Conservation (phyloP, 2,797 vertebrate genomes). For the Danio kyathit region DNA sequence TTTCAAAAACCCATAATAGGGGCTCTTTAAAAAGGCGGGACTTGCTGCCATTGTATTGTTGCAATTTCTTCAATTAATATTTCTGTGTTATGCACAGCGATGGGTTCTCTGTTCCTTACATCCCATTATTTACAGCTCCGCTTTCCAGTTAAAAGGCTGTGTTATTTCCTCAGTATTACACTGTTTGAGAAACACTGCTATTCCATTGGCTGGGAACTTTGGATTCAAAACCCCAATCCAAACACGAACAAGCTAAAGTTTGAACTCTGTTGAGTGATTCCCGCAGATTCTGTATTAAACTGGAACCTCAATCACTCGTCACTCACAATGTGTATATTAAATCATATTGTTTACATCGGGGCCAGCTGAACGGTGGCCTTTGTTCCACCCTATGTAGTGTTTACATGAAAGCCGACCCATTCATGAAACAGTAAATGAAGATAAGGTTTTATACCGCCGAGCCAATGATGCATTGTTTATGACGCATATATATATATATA, state of each 20-base stretch:
- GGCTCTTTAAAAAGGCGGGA: no score
- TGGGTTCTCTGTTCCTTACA: constrained; percentile 15
- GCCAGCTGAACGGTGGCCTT: constrained; percentile 20
- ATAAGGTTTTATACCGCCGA: constrained; percentile 28
- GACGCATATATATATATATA: constrained; percentile 51
- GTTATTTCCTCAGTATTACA: constrained; percentile 59
- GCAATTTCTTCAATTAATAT: background rate
- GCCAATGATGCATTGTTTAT: constrained; percentile 52
- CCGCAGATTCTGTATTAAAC: constrained; percentile 29
- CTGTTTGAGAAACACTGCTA: constrained; percentile 43
- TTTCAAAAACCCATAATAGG: no score
- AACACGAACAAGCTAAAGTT: constrained; percentile 36
- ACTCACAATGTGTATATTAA: constrained; percentile 48
- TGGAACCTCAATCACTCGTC: constrained; percentile 53
- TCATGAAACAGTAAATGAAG: constrained; percentile 53
- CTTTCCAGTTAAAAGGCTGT: constrained; percentile 34
- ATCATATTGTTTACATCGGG: constrained; percentile 53
- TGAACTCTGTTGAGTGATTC: constrained; percentile 50
- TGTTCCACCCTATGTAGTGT: constrained; percentile 43
- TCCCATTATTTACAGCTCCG: constrained; percentile 37
- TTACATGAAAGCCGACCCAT: constrained; percentile 54
- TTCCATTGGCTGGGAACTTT: constrained; percentile 47
- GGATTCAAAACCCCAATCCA: constrained; percentile 48
- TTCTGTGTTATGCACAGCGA: background rate
- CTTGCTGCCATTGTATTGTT: background rate